Base-by-base conservation (phyloP, 2,888 invertebrate species). In the Phlogophora meticulosa region DNA sequence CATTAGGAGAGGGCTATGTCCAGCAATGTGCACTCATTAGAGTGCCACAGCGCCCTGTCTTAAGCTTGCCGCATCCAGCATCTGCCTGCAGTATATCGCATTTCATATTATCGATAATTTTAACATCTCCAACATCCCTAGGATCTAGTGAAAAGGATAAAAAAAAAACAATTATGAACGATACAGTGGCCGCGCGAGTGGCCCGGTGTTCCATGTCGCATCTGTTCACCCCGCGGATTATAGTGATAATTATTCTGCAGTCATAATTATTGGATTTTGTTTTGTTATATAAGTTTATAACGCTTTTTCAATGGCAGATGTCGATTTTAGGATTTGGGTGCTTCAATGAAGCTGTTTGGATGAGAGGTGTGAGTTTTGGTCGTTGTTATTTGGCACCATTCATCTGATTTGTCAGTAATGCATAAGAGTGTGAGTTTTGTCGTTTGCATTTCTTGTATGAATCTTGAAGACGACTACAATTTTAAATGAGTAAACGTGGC, bases 211-310 rank as follows among this genome's bases (percentile, higher is more conserved):
- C 86, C 67, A 61, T 87, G 93, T 89, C 94, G 90, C 95, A 95
- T 95, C 95, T 95, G 95, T 93, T 93, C 91, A 88, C 92, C 90
- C 89, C 85, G 87, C 87, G 94, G 95, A 95, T 95, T 95, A 94
- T 80, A 89, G 89, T 92, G 93, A 94, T 95, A 94, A 95, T 95
- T 95, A 95, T 94, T 94, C 92, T 88, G 90, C 85, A 86, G 91
- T 85, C 85, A 90, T 95, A 95, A 95, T 95, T 95, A 95, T 92
- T 92, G 93, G 94, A 94, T 95, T 94, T 94, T 85, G 87, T 86
- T 84, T 84, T 76, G 75, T 86, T 87, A 85, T 34, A 34, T 28
- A 7, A 20, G 45, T 43, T 32, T 46, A 40, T 59, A 71, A 69
- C 53, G 70, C 56, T 52, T 51, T 78, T 74, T 75, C 59, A 59